Conservation (phyloP, 1,140 invertebrate genomes). For the Drosophila aff. region DNA sequence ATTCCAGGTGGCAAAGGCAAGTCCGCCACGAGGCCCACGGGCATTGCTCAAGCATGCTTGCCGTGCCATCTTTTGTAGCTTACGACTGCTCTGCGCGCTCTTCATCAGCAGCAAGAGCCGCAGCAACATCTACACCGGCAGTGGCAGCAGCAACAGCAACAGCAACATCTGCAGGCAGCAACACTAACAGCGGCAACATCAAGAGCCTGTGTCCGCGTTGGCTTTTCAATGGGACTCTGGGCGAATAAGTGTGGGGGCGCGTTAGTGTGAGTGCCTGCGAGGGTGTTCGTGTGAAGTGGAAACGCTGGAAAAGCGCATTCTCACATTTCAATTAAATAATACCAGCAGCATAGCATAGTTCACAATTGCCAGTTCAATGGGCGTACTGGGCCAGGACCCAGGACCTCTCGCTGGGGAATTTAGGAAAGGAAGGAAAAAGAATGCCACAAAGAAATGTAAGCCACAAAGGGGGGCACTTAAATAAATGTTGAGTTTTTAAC, state of each 20-base stretch:
- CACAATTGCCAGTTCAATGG: slow-evolving; percentile 51
- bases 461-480: slow-evolving; percentile 22
- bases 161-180: slow-evolving; percentile 55
- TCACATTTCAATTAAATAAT: slow-evolving; percentile 82
- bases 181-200: slow-evolving; percentile 18
- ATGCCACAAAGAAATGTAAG: slow-evolving; percentile 16
- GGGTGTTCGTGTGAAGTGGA: slow-evolving; percentile 54
- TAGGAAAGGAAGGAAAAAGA: background rate
- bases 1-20: slow-evolving; percentile 33
- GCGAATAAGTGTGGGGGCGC: slow-evolving; percentile 27
- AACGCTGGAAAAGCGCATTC: slow-evolving; percentile 77
- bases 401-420: slow-evolving; percentile 17
- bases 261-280: slow-evolving; percentile 44
- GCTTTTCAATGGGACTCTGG: slow-evolving; percentile 69
- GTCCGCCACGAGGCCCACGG: slow-evolving; percentile 61
- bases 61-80: slow-evolving; percentile 50
- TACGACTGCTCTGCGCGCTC: slow-evolving; percentile 74
- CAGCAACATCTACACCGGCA: slow-evolving; percentile 19
- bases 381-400: slow-evolving; percentile 30
- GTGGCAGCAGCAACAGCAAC: slow-evolving; percentile 20
- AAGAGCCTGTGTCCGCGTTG: slow-evolving; percentile 40
- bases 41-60: slow-evolving; percentile 79
- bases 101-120: slow-evolving; percentile 65
- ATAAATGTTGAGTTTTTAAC: slow-evolving; percentile 6
- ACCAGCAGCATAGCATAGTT: slow-evolving; percentile 53